Base-by-base conservation (phyloP, 2,797 vertebrate species). In the Premnoplex brunnescens region DNA sequence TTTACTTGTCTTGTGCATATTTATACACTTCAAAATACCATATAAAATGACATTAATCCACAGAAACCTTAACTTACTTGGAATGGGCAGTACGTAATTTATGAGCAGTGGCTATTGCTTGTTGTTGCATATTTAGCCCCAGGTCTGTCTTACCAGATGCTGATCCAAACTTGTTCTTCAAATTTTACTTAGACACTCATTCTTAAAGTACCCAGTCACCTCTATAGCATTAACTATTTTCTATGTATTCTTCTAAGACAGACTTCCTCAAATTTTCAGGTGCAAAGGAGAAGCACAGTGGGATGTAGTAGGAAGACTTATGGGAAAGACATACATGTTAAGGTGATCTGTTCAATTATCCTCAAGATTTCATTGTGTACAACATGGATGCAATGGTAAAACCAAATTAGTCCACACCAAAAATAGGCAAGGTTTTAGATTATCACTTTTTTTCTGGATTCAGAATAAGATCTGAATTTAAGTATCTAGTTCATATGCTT, bases 401-500 rank as follows among this genome's bases (percentile, higher is more conserved):
- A 14, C 27, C 60, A 63, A 69, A 36, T 24, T 9, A 17, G 4
- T 30, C 3, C 36, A 26, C 39, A 52, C 4, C 20, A 41, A 46
- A 63, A 77, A 21, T 4, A 5, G 6, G 1, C 12, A 67, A 56
- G 10, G 12, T 63, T 75, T 80, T 32, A 39, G 5, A 24, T 37
- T 59, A 39, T 24, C 6, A 68, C 6, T 2, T 63, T 12, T n/a
- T 88, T 58, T n/a, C 49, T 69, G 51, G 63, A 83, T 16, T 1
- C 9, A 52, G 15, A 68, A 52, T 44, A 15, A 69, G 11, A 78
- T 59, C 7, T 59, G 13, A 74, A 41, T 48, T 87, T 18, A 69
- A 48, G 69, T 28, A 55, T 5, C 4, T 16, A 6, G 2, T 20
- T 39, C 1, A 18, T 23, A 43, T 79, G 0, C 0, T 64, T 68